Evolutionary conservation across 2,888 invertebrate species (phyloP), one percentile per base, ranked within the genome.

Genomic region (Sarcophaga caerulescens): DNA sequence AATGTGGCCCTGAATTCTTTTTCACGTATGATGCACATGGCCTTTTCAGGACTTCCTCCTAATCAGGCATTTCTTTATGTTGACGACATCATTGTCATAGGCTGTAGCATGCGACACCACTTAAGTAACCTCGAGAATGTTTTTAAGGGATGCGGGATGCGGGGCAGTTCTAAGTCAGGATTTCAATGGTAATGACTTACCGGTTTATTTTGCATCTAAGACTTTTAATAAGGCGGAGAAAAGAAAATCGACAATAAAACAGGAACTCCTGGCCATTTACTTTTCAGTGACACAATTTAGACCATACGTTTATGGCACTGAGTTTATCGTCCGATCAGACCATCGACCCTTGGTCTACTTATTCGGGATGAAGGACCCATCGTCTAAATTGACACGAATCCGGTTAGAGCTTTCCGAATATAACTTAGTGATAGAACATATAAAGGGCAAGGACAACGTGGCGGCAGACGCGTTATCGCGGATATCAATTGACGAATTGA

Each of bases 301-400:
- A 65, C 85, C 87, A 79, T 87, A 88, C 12, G 47, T 87, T 45
- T 85, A 87, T 47, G 87, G 83, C 4, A 87, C 47, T 44, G 60
- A 82, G 52, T 90, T 89, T 70, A 68, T 70, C 10, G 87, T 89
- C 14, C 88, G 73, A 3, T 44, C 73, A 60, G 60, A 73, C 19
- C 59, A 73, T 11, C 25, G 60, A 21, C 23, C 23, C 1, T 78
- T 90, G 44, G 45, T 88, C 3, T 90, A 89, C 74, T 70, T 90
- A 47, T 89, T 88, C 66, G 79, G 85, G 25, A 85, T 89, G 78
- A 87, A 85, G 70, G 88, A 89, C 75, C 87, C 89, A 14, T 87
- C 88, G 8, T 89, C 88, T 47, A 88, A 89, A 83, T 70, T 90
- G 23, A 89, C 87, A 8, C 87, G 88, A 82, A 90, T 89, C 71